phyloP scores from a whole-genome alignment of 2,797 vertebrate species.

The Acanthopagrus latus region DNA sequence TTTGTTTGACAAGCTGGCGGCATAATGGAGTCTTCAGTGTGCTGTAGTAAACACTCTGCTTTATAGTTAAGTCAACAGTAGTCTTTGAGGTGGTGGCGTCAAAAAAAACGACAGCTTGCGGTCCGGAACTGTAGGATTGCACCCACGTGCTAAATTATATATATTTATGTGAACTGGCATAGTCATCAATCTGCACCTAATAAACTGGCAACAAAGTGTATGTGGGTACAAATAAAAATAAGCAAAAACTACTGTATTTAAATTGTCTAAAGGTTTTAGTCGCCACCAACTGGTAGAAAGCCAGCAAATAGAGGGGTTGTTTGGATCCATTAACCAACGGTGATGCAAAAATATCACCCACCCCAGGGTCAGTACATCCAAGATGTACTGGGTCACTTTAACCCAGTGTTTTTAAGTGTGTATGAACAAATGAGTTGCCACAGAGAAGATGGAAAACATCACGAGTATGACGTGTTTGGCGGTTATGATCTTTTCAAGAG shows the following conservation, averaged over 20 bases:
- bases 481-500: background rate
- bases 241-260: background rate
- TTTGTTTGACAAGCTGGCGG: conserved; percentile 79
- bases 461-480: background rate
- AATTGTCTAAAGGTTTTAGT: background rate
- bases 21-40: conserved; percentile 77
- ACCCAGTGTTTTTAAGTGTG: background rate
- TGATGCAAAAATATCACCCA: background rate
- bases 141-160: background rate
- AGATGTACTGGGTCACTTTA: no score
- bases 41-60: conserved; percentile 71
- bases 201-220: background rate
- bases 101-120: conserved; percentile 52
- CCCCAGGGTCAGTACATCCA: background rate
- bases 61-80: conserved; percentile 70
- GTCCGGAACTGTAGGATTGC: conserved; percentile 30
- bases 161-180: no score
- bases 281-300: background rate
- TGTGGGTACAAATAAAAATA: background rate
- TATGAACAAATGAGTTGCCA: background rate
- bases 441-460: background rate
- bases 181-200: no score
- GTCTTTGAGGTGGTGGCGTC: conserved; percentile 62
- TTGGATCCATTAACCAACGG: background rate
- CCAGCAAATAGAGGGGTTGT: background rate